Percentiles rank a stretch among this genome's conserved stretches.
Conservation (phyloP, 2,113 vertebrate species). For the Chionis minor region DNA sequence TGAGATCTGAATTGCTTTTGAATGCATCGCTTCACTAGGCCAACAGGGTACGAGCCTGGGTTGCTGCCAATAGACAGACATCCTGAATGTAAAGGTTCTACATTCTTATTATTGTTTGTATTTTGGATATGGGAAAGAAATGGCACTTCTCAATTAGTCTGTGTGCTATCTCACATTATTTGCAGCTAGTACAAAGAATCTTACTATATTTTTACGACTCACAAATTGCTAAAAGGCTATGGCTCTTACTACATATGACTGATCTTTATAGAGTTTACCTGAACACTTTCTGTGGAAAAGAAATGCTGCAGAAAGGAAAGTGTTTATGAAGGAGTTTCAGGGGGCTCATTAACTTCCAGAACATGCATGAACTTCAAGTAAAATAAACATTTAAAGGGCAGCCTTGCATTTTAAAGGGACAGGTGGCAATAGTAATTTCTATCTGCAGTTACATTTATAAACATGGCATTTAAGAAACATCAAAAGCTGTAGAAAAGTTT, state of each 20-base stretch:
- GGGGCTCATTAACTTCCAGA: slow-evolving; percentile 10
- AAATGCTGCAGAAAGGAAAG: not conserved
- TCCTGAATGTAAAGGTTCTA: not conserved
- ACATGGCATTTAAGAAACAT: slow-evolving; percentile 29
- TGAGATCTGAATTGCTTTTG: not conserved
- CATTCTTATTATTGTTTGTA: not conserved
- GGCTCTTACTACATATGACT: not conserved
- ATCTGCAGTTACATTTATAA: slow-evolving; percentile 46
- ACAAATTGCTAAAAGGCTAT: not conserved
- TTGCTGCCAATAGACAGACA: not conserved
- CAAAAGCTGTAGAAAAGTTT: not conserved
- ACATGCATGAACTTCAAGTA: slow-evolving; percentile 22
- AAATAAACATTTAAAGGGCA: slow-evolving; percentile 55
- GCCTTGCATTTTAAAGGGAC: slow-evolving; percentile 18
- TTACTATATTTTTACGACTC: not conserved
- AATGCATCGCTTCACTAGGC: not conserved
- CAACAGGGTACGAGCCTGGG: not conserved
- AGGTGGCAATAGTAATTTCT: slow-evolving; percentile 38
- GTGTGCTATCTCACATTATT: not conserved
- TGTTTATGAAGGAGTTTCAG: not conserved
- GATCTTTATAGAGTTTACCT: not conserved
- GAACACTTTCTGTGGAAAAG: not conserved
- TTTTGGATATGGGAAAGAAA: not conserved
- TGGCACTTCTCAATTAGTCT: not conserved
- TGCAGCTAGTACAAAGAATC: not conserved